Evolutionary conservation across 2,888 invertebrate genomes (phyloP), one percentile per base, ranked within the genome.

Genomic region (Plagodis dolabraria): DNA sequence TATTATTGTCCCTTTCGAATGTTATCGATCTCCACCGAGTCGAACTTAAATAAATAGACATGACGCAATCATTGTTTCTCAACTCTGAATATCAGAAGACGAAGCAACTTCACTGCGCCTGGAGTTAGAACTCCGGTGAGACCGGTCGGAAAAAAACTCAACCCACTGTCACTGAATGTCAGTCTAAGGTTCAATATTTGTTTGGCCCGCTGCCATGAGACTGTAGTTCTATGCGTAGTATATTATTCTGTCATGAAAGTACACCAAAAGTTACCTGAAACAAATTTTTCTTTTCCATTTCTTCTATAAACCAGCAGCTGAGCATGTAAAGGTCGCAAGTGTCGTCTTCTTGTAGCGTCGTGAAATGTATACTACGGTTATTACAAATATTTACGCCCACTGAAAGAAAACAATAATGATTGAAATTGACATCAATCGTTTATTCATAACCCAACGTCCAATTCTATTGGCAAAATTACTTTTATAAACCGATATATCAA

Each of bases 291-390:
- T 84, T 85, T 62, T 83, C 85, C 87, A 92, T 83, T 69, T 92
- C 92, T 8, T 90, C 86, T 0, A 92, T 47, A 65, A 87, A 89
- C 92, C 92, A 91, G 61, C 92, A 92, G 66, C 92, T 92, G 7
- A 89, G 68, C 92, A 92, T 91, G 60, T 87, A 83, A 0, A 80
- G 71, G 6, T 86, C 80, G 57, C 92, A 92, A 0, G 79, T 69
- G n/a, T 87, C 88, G 38, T 90, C 87, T 5, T 83, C 83, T 5
- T 74, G 59, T 38, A 79, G 61, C 11, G 64, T 71, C 5, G 84
- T 79, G 0, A 74, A 75, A 12, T 79, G 69, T 7, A 87, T 34
- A 53, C 82, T 87, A 11, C 67, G 78, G 65, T 89, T 89, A 11
- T 60, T 77, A 68, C 92, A 92, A 34, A 87, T 84, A 55, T 82